phyloP scores from a whole-genome alignment of 2,888 invertebrate species.

The Myopa tessellatipennis region DNA sequence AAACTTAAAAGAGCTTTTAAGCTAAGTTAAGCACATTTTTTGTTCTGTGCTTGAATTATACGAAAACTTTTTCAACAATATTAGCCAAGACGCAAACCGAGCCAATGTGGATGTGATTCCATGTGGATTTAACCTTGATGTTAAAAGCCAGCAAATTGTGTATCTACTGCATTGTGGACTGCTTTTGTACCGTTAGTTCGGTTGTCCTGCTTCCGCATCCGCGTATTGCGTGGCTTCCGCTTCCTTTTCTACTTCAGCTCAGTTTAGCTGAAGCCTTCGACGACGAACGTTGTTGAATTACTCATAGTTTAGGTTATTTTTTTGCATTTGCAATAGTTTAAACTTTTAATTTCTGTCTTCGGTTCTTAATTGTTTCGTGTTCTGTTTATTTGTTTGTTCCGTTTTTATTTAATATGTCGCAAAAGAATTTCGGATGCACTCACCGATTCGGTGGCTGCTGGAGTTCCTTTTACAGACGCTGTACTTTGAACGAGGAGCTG shows the following conservation, averaged over 20 bases:
- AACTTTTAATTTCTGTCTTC: not conserved
- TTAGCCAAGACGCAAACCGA: too few species aligned
- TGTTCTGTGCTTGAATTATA: too few species aligned
- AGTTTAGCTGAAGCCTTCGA: not conserved
- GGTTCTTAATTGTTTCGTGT: slow-evolving; percentile 37
- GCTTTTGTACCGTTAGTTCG: not conserved
- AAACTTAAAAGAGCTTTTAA: too few species aligned
- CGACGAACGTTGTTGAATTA: not conserved
- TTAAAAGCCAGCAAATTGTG: too few species aligned
- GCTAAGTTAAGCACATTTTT: too few species aligned
- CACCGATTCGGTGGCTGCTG: slow-evolving; percentile 53
- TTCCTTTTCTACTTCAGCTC: slow-evolving; percentile 27
- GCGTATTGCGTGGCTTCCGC: slow-evolving; percentile 31
- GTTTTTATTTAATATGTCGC: slow-evolving; percentile 38
- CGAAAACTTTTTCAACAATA: too few species aligned
- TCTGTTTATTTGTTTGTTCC: slow-evolving; percentile 28
- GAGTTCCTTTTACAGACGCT: slow-evolving; percentile 58
- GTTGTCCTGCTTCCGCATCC: slow-evolving; percentile 16
- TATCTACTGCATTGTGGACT: too few species aligned
- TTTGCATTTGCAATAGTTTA: slow-evolving; percentile 11
- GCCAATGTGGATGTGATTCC: too few species aligned
- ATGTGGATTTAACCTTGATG: too few species aligned
- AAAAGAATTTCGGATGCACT: slow-evolving; percentile 43
- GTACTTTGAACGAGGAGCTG: slow-evolving; percentile 57
- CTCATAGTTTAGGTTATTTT: slow-evolving; percentile 10